Evolutionary conservation across 2,113 vertebrate species (phyloP).

Genomic region (Oxygymnocypris stewartii): DNA sequence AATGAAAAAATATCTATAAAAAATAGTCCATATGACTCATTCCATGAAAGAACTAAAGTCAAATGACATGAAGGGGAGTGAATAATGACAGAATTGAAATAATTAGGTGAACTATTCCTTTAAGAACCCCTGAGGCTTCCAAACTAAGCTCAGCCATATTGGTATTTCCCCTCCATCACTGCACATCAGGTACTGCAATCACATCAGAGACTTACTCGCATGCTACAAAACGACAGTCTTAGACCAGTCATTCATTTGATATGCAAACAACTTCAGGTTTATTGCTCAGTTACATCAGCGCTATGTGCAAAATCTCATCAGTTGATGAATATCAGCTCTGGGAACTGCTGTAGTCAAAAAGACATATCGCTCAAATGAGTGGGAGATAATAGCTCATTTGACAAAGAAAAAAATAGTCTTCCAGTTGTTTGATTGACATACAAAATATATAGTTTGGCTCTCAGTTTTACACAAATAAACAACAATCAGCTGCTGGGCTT

Average conservation of each 20-base stretch:
- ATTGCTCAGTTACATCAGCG: neutral
- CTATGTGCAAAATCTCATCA: neutral
- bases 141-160: neutral
- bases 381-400: neutral
- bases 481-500: neutral
- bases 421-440: neutral
- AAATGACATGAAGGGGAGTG: neutral
- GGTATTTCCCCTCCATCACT: neutral
- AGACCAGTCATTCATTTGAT: neutral
- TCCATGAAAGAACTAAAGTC: neutral
- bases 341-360: neutral
- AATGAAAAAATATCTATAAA: neutral
- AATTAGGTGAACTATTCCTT: neutral
- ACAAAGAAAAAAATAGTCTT: neutral
- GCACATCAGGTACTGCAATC: neutral
- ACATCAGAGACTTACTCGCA: neutral
- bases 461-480: neutral
- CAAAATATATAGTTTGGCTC: neutral
- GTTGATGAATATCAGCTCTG: conserved; percentile 6
- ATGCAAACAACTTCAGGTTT: conserved; percentile 1
- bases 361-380: neutral
- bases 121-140: neutral
- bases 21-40: neutral
- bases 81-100: neutral
- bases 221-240: neutral